Evolutionary conservation across 2,888 invertebrate genomes (phyloP).

Genomic region (Taphrorychus bicolor): DNA sequence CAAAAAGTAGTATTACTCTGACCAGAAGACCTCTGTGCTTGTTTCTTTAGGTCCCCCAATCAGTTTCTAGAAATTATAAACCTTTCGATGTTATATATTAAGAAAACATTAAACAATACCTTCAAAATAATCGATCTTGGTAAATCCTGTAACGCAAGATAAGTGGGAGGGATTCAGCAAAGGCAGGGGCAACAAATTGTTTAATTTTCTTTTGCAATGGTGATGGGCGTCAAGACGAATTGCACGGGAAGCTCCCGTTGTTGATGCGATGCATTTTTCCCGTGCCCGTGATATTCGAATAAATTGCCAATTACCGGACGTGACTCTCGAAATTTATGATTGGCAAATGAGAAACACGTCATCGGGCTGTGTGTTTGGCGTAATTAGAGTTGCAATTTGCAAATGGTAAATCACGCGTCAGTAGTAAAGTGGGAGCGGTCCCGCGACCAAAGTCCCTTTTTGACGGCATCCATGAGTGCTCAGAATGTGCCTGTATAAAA

Average conservation of each 20-base stretch:
- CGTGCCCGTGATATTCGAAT: background rate
- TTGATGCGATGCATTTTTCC: slow-evolving; percentile 3
- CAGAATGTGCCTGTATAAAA: no score
- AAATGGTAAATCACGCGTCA: no score
- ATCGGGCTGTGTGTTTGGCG: background rate
- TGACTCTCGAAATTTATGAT: slow-evolving; percentile 5
- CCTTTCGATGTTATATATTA: no score
- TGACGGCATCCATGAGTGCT: no score
- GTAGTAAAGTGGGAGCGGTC: no score
- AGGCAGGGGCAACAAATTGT: slow-evolving; percentile 1
- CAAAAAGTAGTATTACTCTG: no score
- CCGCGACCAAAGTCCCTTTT: no score
- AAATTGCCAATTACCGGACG: slow-evolving; percentile 7
- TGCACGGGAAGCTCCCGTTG: background rate
- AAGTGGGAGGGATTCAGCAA: background rate
- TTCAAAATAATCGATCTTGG: background rate
- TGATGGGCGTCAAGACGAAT: background rate
- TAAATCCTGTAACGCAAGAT: background rate
- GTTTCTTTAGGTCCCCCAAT: no score
- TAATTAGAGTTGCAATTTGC: background rate
- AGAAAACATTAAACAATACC: background rate
- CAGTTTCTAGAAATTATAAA: no score
- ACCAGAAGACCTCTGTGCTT: no score
- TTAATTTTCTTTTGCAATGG: background rate
- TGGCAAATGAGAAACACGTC: slow-evolving; percentile 2